Evolutionary conservation across 2,797 vertebrate species (phyloP), one percentile per base, ranked within the genome.

Genomic region (Myripristis jacobus): DNA sequence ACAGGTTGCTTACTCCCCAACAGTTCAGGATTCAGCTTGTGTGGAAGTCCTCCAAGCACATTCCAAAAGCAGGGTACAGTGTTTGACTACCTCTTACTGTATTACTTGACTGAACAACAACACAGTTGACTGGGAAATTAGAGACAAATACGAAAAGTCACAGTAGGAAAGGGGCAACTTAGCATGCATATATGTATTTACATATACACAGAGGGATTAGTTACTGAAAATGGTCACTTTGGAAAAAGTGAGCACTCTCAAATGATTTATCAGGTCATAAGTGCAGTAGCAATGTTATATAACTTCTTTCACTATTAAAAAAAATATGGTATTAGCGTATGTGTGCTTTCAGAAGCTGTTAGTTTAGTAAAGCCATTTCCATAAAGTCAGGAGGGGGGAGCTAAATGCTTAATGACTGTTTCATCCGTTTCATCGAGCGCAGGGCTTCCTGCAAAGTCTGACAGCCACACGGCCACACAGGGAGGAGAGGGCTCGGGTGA

Each of bases 1-100:
- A 83, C 89, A 87, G 82, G 83, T 90, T 85, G 75, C 80, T 86
- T 73, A 71, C 79, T 78, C 72, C 52, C 54, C 67, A 1, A 36
- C 34, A 13, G 47, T 41, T 80, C 65, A 76, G 36, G 58, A 70
- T 76, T 83, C 13, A 61, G 74, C 73, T 81, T 64, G 25, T 24
- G 57, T 63, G 72, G 73, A 78, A 12, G 11, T 76, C 75, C 68
- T 80, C 60, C 69, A 58, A 79, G 29, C 48, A 46, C 69, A 86
- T 67, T 80, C 75, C 80, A 44, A 70, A 73, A 69, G 18, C 41
- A 66, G 71, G 56, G 34, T 18, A 50, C 58, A 24, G 71, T 70
- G 57, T 74, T 79, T 66, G 52, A 75, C 43, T 55, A 16, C 47
- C 19, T 57, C 12, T 2, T 27, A 10, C 61, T 59, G 75, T 43